Base-by-base conservation (phyloP, 2,797 vertebrate species). In the Pangasius larnaudii region DNA sequence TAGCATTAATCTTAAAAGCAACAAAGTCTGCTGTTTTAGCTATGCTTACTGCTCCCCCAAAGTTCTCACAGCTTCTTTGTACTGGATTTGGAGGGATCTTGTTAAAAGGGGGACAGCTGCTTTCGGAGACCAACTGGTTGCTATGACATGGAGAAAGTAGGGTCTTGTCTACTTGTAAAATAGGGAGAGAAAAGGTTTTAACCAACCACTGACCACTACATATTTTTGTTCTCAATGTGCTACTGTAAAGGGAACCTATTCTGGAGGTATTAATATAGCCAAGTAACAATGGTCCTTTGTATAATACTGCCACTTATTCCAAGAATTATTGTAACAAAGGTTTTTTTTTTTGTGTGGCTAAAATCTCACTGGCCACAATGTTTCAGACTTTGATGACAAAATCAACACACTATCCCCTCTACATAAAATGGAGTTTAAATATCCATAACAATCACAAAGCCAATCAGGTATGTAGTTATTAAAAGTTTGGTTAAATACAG, bases 21-120 rank as follows among this genome's bases (percentile, higher is more conserved):
- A 13, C 67, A 61, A 85, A 74, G 2, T 75, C 10, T 71, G 33
- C 30, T 80, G 81, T 63, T 86, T 86, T 56, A 65, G 36, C 72
- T 33, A 9, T n/a, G 24, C 10, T 11, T 63, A 16, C 39, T 74
- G 53, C 88, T 77, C 78, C 89, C 84, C 80, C 67, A 61, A 59
- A 36, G 0, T 86, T 84, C 86, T 77, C 67, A 85, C 67, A 72
- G 61, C 59, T 88, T 75, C 88, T 84, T 90, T 87, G 79, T 90
- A 59, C 56, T 89, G 77, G 18, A 88, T 86, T 87, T 85, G 81
- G 82, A 87, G 83, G 78, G 88, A 89, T 86, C 30, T 51, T 81
- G 81, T 53, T 85, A 49, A 72, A 88, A 63, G 90, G 91, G 90
- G 89, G 87, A 92, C 85, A 80, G 59, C 0, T 85, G 79, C 49